Conservation (phyloP, 1,140 invertebrate genomes). For the Bombus balteatus region DNA sequence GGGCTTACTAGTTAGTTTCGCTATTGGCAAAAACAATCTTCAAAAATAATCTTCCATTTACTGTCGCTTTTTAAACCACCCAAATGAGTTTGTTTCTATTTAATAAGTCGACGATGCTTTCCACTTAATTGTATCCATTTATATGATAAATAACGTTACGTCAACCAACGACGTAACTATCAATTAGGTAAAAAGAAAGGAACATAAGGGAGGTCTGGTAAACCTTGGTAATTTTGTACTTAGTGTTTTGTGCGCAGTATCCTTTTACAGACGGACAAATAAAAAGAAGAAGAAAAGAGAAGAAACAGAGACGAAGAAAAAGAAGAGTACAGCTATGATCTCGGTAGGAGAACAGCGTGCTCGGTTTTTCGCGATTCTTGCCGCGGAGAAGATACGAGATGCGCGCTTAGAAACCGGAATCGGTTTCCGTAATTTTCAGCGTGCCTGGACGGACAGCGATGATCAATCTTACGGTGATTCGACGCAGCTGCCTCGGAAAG, state of each 20-base stretch:
- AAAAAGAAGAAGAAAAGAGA: background rate
- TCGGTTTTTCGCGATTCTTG: conserved; percentile 41
- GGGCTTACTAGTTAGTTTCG: no score
- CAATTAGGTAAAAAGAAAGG: background rate
- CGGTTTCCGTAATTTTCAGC: conserved; percentile 47
- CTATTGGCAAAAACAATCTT: no score
- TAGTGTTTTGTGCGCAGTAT: conserved; percentile 14
- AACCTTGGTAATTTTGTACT: conserved; percentile 16
- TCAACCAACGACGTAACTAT: background rate
- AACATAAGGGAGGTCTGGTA: background rate
- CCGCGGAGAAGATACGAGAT: background rate
- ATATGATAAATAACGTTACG: background rate
- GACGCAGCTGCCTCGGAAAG: conserved; percentile 32
- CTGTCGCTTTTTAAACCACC: background rate
- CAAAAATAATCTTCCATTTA: no score
- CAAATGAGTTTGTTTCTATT: no score
- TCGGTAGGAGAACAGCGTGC: background rate
- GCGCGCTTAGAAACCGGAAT: conserved; percentile 46
- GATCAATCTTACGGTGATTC: conserved; percentile 48
- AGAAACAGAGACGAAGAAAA: background rate
- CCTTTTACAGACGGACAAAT: background rate
- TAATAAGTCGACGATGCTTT: background rate
- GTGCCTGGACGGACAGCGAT: conserved; percentile 34
- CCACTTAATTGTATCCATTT: background rate
- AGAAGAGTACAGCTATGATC: background rate